Base-by-base conservation (phyloP, 2,113 vertebrate species). In the Myiagra hebetior region DNA sequence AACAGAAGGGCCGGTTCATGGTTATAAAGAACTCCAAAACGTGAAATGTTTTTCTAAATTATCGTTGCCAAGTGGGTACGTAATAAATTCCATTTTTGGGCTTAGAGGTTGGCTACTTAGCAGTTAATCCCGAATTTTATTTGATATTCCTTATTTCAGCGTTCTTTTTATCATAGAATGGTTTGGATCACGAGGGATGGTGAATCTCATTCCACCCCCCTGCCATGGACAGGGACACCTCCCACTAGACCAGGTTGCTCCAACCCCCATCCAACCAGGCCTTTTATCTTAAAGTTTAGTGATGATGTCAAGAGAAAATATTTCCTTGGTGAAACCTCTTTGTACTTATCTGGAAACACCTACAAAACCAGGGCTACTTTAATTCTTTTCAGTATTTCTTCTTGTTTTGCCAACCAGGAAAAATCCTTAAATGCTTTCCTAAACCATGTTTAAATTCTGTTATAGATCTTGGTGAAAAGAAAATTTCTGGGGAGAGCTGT, bases 1-100 rank as follows among this genome's bases (percentile, higher is more conserved):
- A 57, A 41, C 7, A 44, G 21, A 44, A 55, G 3, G 4, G 7
- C 24, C 13, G 3, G 8, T 3, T 46, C 20, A 3, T 30, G 1
- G 12, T 2, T 4, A 3, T 15, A 17, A 46, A 62, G 37, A 46
- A 27, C 15, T 56, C 24, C 46, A 35, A n/a, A 83, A 60, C 12
- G 23, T 63, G 60, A 68, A 46, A 50, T 14, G 5, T 7, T 95
- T 87, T 39, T 87, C 35, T 75, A 46, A 77, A 27, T 47, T 7
- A n/a, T 33, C 10, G 2, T 21, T 70, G 35, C 28, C 30, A 27
- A 83, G 17, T 15, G 30, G 65, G 5, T 26, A 5, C 3, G 7
- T 15, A 20, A n/a, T 44, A n/a, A 74, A 72, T 44, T 8, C 23
- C 6, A 18, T 31, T 85, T 69, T 55, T n/a, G 6, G 22, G 6